These are phyloP conservation scores for Spodoptera frugiperda DNA, from an alignment of 1,140 invertebrate species.

Conservation along the genomic window DNA sequence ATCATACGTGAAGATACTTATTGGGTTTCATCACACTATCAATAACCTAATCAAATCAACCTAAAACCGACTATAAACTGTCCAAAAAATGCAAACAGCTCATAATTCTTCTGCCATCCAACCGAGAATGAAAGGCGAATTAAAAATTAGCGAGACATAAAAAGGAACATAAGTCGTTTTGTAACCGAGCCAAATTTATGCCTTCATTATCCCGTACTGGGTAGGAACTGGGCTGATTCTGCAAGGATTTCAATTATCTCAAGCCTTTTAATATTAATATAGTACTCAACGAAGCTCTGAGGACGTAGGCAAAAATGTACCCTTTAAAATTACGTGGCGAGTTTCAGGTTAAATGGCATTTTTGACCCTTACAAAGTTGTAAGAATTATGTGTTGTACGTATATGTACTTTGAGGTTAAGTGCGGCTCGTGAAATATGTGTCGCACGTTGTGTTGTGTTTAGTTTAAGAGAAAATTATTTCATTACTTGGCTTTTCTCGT, in stretches of 20 bases:
- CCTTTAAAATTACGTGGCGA: slow-evolving; percentile 18
- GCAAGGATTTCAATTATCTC: slow-evolving; percentile 46
- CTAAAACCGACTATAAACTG: too few relatives aligned
- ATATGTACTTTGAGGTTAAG: background rate
- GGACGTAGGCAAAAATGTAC: slow-evolving; percentile 32
- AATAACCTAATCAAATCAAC: too few relatives aligned
- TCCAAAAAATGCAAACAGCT: background rate
- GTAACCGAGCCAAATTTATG: slow-evolving; percentile 11
- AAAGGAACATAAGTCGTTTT: slow-evolving; percentile 15
- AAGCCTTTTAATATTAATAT: slow-evolving; percentile 39
- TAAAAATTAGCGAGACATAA: slow-evolving; percentile 12
- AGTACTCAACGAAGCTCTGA: slow-evolving; percentile 16
- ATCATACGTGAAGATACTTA: too few relatives aligned
- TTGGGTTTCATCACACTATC: too few relatives aligned
- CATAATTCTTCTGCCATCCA: background rate
- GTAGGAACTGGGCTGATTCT: slow-evolving; percentile 17
- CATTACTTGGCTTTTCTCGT: too few relatives aligned
- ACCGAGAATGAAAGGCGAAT: background rate
- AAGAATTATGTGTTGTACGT: background rate
- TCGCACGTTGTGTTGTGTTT: too few relatives aligned
- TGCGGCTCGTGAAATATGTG: background rate
- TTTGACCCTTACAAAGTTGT: slow-evolving; percentile 36
- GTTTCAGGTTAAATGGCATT: slow-evolving; percentile 25
- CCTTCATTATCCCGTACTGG: slow-evolving; percentile 35
- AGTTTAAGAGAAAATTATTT: too few relatives aligned